Percentiles rank a stretch among this genome's conserved stretches.
Conservation (phyloP, 1,140 invertebrate genomes). For the Zaprionus vittiger region DNA sequence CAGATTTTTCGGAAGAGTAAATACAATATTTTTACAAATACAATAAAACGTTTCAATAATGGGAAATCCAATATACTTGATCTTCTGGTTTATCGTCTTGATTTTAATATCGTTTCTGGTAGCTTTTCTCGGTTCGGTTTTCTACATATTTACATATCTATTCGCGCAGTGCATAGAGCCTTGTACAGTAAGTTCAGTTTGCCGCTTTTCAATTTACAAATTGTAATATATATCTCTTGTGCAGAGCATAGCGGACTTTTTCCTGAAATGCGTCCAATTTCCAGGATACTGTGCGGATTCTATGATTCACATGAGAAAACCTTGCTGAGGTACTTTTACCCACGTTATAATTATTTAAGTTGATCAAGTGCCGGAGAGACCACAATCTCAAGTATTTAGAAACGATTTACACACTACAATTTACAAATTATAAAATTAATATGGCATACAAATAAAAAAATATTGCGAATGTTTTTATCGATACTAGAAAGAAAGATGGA, state of each 20-base stretch:
- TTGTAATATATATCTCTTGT: background rate
- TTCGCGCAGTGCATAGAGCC: background rate
- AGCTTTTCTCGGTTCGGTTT: background rate
- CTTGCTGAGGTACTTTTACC: background rate
- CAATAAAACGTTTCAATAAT: background rate
- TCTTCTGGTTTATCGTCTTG: background rate
- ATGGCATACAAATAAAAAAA: too few relatives aligned
- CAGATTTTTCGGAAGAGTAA: too few relatives aligned
- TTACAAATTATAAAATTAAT: too few relatives aligned
- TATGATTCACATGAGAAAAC: background rate
- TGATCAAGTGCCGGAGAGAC: too few relatives aligned
- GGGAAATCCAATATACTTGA: background rate
- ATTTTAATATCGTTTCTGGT: background rate
- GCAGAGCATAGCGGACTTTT: background rate
- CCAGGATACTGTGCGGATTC: background rate
- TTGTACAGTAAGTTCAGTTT: background rate
- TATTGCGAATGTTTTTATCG: background rate
- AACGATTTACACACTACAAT: too few relatives aligned
- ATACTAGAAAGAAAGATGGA: background rate
- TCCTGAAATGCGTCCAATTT: background rate
- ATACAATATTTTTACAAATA: too few relatives aligned
- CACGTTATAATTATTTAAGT: too few relatives aligned
- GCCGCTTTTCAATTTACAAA: background rate
- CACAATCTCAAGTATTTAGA: too few relatives aligned
- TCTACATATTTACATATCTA: background rate